phyloP scores from a whole-genome alignment of 23 tunicate genomes.

The Styela clava region DNA sequence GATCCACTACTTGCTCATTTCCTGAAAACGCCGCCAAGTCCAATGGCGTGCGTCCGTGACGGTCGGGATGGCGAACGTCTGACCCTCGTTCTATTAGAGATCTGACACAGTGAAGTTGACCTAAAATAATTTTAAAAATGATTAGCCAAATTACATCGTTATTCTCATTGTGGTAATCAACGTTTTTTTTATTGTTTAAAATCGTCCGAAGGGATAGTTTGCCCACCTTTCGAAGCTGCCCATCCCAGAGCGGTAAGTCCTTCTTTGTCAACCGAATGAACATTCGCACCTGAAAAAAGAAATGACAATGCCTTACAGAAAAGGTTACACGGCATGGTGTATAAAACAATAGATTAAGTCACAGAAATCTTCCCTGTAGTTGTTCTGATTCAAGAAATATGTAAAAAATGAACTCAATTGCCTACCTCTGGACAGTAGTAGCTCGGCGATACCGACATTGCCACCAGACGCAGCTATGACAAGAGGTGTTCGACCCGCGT shows the following conservation, averaged over 20 bases:
- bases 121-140: no score
- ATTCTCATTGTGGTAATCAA: no score
- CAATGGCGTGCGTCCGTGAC: conserved; percentile 66
- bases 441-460: conserved; percentile 62
- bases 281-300: conserved; percentile 61
- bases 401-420: no score
- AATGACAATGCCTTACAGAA: background rate
- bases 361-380: no score
- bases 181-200: no score
- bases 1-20: conserved; percentile 71
- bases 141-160: conserved; percentile 1
- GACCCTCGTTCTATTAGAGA: conserved; percentile 54
- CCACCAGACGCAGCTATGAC: conserved; percentile 78
- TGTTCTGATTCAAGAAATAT: no score
- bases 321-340: no score
- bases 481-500: conserved; percentile 67
- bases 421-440: conserved; percentile 72
- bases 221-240: conserved; percentile 79
- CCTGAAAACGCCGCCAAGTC: conserved; percentile 77
- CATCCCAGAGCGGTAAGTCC: conserved; percentile 91
- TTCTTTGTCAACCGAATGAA: conserved; percentile 71
- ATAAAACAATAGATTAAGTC: no score
- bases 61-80: conserved; percentile 44
- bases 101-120: conserved; percentile 69
- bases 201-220: no score